phyloP scores from a whole-genome alignment of 2,113 vertebrate species.

The Gallinago undulata region DNA sequence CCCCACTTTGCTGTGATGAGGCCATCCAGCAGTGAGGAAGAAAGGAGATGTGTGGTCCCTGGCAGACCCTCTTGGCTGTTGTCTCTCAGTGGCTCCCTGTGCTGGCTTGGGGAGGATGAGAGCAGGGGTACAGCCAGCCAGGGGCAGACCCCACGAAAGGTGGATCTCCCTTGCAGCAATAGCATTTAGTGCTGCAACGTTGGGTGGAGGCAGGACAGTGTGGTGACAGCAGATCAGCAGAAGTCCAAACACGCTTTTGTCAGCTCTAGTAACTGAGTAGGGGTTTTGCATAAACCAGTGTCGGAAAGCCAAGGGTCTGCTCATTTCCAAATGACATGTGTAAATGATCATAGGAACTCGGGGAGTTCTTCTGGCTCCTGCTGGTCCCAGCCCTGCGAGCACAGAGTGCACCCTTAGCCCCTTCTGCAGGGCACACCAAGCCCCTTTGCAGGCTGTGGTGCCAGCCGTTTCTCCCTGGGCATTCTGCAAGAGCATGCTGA shows the following conservation, averaged over 20 bases:
- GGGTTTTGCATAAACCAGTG: not conserved
- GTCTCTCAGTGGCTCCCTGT: rapidly evolving
- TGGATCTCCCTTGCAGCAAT: not conserved
- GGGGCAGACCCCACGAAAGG: not conserved
- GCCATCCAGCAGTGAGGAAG: not conserved
- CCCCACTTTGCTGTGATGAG: not conserved
- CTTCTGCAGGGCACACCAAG: not conserved
- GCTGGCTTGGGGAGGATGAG: not conserved
- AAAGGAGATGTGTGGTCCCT: not conserved
- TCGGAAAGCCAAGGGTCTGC: not conserved
- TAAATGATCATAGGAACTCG: not conserved
- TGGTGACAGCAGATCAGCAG: not conserved
- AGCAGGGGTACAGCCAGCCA: not conserved
- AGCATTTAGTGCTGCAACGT: not conserved
- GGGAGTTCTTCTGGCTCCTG: not conserved
- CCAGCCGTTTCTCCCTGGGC: rapidly evolving
- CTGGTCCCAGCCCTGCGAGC: not conserved
- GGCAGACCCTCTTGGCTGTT: not conserved
- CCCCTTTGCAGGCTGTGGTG: not conserved
- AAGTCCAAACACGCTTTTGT: not conserved
- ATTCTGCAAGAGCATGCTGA: not conserved
- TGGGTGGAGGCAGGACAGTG: not conserved
- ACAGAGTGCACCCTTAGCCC: not conserved
- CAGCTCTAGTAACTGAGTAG: rapidly evolving
- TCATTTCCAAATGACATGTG: not conserved